Conservation (phyloP, 2,888 invertebrate species). For the Chalcosyrphus nemorum region DNA sequence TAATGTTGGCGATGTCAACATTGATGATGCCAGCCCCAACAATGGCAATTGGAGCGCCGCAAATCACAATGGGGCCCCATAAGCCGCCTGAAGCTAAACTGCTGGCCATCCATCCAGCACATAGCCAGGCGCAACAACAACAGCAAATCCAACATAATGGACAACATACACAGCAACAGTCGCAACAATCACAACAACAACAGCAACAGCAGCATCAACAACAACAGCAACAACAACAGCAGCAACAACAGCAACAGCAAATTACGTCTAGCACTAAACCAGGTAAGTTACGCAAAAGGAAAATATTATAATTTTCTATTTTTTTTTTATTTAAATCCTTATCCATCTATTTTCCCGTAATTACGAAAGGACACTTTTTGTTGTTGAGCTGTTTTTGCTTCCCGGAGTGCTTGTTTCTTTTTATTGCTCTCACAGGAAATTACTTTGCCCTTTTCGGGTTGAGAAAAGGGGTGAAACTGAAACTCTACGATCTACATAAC, state of each 20-base stretch:
- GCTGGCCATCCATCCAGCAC: conserved; percentile 81
- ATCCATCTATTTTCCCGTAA: conserved; percentile 39
- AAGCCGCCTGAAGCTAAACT: conserved; percentile 82
- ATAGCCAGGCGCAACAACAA: conserved; percentile 75
- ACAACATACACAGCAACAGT: conserved; percentile 77
- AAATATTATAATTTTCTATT: conserved; percentile 7
- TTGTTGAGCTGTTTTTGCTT: background rate
- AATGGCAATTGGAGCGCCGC: conserved; percentile 82
- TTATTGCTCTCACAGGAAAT: conserved; percentile 58
- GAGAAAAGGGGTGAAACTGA: conserved; percentile 22
- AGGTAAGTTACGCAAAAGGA: conserved; percentile 76
- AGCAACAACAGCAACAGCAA: conserved; percentile 76
- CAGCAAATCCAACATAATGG: conserved; percentile 75
- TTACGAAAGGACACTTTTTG: conserved; percentile 36
- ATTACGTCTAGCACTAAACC: conserved; percentile 79
- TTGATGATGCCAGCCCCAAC: conserved; percentile 83
- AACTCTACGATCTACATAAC: conserved; percentile 5
- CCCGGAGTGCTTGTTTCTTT: conserved; percentile 40
- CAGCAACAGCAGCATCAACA: conserved; percentile 74
- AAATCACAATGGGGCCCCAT: conserved; percentile 81
- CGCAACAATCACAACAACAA: conserved; percentile 76
- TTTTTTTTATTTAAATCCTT: conserved; percentile 10
- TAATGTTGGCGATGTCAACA: conserved; percentile 82
- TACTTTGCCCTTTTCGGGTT: conserved; percentile 45
- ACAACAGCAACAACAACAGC: conserved; percentile 75